Base-by-base conservation (phyloP, 2,113 vertebrate species). In the Peromyscus leucopus region DNA sequence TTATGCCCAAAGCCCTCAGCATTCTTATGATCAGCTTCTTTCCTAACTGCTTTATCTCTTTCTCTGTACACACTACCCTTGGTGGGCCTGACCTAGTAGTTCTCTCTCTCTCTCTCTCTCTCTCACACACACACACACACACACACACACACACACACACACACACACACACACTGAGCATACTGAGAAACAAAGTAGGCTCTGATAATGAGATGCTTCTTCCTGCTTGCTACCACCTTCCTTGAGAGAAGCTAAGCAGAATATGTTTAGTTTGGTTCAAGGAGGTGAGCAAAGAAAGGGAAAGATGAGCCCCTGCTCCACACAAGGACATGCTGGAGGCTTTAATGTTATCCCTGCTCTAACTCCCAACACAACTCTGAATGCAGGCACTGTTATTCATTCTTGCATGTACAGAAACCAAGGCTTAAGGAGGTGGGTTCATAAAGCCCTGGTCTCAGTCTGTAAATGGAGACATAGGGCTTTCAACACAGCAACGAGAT, bases 221-320 rank as follows among this genome's bases (percentile, higher is more conserved):
- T 96, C 55, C 31, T 67, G 5, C 55, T n/a, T 31, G 2, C 67
- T 71, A 26, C 11, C 11, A 28, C 69, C 85, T 92, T 91, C 69
- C 85, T 22, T 39, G 42, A 74, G 28, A 0, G 57, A 21, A 31
- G 12, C 33, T 83, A 46, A 93, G 31, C 36, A 10, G 42, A n/a
- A 71, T 39, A n/a, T 4, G 3, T 63, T 85, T 71, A 78, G 82
- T 67, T 90, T 71, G 11, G 1, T 63, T 91, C 59, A 55, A 91
- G 46, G 78, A 59, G 36, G 65, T 1, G 31, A 84, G 82, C 48
- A 55, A 96, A 91, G 36, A 95, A 94, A 42, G 16, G 72, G 36
- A 48, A 26, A 1, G 16, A 57, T 63, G 26, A 89, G 65, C 3
- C 26, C 39, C 36, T 82, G 19, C 42, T 85, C 36, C 4, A 7